Evolutionary conservation across 1,140 invertebrate genomes (phyloP), one percentile per base, ranked within the genome.

Genomic region (Latrodectus geometricus): DNA sequence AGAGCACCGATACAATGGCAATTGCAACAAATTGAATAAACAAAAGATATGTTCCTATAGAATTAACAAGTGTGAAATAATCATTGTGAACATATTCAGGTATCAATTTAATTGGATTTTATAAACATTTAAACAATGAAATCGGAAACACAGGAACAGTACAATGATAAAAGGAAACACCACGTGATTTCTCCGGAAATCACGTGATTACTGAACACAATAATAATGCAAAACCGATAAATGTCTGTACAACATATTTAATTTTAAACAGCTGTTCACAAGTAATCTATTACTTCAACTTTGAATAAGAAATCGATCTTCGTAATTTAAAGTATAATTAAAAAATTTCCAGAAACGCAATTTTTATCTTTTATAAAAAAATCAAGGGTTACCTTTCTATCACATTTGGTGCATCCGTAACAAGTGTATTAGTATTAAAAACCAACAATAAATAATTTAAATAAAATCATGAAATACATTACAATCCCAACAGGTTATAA

Each of bases 141-240:
- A n/a, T 3, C 11, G 8, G 8, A 61, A 61, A 61, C 11, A 61
- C 54, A 61, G 11, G 11, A 61, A 61, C 17, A 61, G 8, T 14
- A 61, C 11, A 61, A 14, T 61, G 17, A 8, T 0, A 61, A 61
- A 61, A 61, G 11, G 17, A 61, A 17, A 61, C 54, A 15, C 14
- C 70, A 73, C 70, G 23, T 14, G 17, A 17, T 61, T 11, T n/a
- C n/a, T 20, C 5, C 48, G 5, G 20, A 68, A n/a, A 54, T 9
- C 56, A 66, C 73, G 35, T 76, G 56, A 84, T 23, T 76, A 48
- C 17, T 23, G 82, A 84, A 84, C 82, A 84, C 82, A 49, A 48
- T 73, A 76, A 52, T 15, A 23, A 17, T 83, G 65, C 70, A 74
- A 75, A 65, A 35, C 70, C 73, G 48, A 68, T 35, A 54, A 68